These are phyloP conservation scores for Macroramphosus scolopax DNA, from an alignment of 2,797 vertebrate species.

Conservation along the genomic window DNA sequence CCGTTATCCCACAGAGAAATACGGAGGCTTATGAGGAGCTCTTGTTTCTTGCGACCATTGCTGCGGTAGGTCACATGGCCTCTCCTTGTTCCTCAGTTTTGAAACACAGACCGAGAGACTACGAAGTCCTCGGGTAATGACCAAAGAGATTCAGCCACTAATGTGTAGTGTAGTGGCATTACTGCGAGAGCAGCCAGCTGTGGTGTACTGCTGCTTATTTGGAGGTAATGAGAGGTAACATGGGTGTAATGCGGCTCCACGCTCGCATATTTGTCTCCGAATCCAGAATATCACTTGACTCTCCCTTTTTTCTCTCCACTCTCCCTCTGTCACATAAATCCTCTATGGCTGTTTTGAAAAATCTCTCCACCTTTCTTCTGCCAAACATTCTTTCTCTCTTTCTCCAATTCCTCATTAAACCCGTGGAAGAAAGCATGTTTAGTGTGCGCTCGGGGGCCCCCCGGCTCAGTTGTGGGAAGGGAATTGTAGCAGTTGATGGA, in stretches of 20 bases:
- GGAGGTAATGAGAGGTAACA: conserved; percentile 68
- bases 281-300: conserved; percentile 51
- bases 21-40: no score
- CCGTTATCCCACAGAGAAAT: no score
- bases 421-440: conserved; percentile 62
- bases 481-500: conserved; percentile 55
- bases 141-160: conserved; percentile 47
- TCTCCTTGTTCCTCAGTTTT: conserved; percentile 14
- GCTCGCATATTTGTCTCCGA: conserved; percentile 56
- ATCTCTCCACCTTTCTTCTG: conserved; percentile 60
- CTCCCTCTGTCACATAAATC: conserved; percentile 67
- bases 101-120: conserved; percentile 40
- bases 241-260: conserved; percentile 55
- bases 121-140: conserved; percentile 43
- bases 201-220: conserved; percentile 60
- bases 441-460: conserved; percentile 55
- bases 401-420: conserved; percentile 74
- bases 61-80: no score
- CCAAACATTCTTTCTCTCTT: conserved; percentile 63
- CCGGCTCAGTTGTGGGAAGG: conserved; percentile 69
- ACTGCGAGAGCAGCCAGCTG: conserved; percentile 61
- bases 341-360: conserved; percentile 71
- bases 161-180: conserved; percentile 60
- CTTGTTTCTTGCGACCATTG: no score
- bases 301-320: conserved; percentile 41